phyloP scores from a whole-genome alignment of 2,888 invertebrate species.

The Norana najaformis region DNA sequence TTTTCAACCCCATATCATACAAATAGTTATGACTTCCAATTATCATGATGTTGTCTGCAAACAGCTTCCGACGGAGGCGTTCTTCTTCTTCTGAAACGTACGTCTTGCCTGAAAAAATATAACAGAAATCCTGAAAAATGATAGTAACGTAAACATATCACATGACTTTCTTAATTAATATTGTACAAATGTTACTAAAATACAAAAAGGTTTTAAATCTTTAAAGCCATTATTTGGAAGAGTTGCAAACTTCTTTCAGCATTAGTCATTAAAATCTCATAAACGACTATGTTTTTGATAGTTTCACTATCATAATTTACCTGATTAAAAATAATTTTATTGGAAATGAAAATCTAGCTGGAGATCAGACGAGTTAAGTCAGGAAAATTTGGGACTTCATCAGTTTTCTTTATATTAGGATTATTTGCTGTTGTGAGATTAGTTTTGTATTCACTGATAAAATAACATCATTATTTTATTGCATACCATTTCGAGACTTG shows the following conservation, averaged over 20 bases:
- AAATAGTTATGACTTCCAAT: constrained; percentile 26
- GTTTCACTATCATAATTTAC: no score
- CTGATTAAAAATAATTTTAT: neutral
- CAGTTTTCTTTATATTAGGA: neutral
- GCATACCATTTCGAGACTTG: neutral
- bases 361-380: neutral
- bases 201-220: neutral
- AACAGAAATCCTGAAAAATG: neutral
- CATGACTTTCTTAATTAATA: neutral
- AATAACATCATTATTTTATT: neutral
- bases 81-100: neutral
- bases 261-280: neutral
- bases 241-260: no score
- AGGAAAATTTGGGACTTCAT: neutral
- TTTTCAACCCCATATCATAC: constrained; percentile 25
- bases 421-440: neutral
- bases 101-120: neutral
- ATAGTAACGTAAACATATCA: neutral
- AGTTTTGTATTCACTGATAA: neutral
- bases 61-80: constrained; percentile 10
- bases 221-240: neutral
- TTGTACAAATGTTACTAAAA: neutral
- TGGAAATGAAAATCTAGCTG: neutral
- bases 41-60: constrained; percentile 24
- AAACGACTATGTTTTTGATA: neutral